Base-by-base conservation (phyloP, 2,113 vertebrate species). In the Aspiorhynchus laticeps region DNA sequence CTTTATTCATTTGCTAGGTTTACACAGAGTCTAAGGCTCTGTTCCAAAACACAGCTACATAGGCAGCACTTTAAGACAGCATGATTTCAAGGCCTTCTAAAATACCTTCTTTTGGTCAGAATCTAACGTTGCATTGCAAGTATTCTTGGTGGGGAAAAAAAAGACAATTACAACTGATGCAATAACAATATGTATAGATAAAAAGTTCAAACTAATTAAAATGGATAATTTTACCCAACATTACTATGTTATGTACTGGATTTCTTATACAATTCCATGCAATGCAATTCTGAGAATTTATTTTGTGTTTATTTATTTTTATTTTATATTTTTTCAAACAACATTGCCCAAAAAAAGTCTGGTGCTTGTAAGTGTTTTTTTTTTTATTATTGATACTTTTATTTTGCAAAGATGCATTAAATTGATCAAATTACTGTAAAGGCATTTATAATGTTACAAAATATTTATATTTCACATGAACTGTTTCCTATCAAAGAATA, bases 1-100 rank as follows among this genome's bases (percentile, higher is more conserved):
- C n/a, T 81, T 38, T 28, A 65, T 81, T 46, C 59, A 46, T 43
- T 43, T 65, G 38, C 38, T 19, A 19, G 41, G 79, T 81, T 81
- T 65, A 81, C 15, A 65, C 36, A 12, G 59, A 81, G 77, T 59
- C 51, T 31, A 59, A n/a, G 21, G 5, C 77, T 33, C 28, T 24
- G 28, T 12, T 56, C 24, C 24, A 65, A 43, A 80, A 61, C 51
- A 80, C 9, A 36, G 28, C 51, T 14, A 56, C 2, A 19, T 36
- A 38, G 77, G 21, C 31, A 79, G 21, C 21, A 61, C 31, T 75
- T 41, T 41, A 38, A 41, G 56, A 9, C 56, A n/a, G 21, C 56
- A n/a, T 61, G 24, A n/a, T 61, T n/a, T n/a, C 56, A n/a, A n/a
- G 36, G 36, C 36, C 36, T 74, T 73, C 7, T 36, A 21, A 38